Evolutionary conservation across 2,888 invertebrate genomes (phyloP).

Genomic region (Chymomyza caudatula): DNA sequence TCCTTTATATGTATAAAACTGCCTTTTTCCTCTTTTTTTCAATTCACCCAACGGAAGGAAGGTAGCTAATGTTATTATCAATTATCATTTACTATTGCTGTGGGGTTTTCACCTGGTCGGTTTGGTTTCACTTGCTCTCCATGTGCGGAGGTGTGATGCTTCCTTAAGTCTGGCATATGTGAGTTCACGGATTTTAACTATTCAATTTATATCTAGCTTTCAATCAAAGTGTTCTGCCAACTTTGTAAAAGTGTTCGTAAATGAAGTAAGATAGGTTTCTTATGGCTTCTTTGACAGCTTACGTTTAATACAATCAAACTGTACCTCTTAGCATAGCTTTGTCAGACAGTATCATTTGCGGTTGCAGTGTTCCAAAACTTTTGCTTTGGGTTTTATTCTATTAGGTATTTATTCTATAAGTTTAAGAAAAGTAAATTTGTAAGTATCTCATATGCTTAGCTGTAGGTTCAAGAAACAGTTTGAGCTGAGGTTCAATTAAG

Average conservation of each 20-base stretch:
- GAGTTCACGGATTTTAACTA: not conserved
- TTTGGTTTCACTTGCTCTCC: slow-evolving; percentile 2
- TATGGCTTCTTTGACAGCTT: not conserved
- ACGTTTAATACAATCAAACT: not conserved
- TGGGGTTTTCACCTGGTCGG: slow-evolving; percentile 34
- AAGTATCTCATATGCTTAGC: too few relatives aligned
- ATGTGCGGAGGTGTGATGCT: not conserved
- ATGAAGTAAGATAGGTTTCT: not conserved
- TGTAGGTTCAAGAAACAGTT: too few relatives aligned
- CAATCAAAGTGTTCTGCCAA: not conserved
- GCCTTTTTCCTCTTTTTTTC: slow-evolving; percentile 28
- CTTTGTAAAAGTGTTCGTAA: not conserved
- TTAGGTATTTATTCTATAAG: too few relatives aligned
- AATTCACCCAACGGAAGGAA: slow-evolving; percentile 52
- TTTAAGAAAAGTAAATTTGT: too few relatives aligned
- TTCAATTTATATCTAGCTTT: not conserved
- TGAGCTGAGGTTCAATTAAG: too few relatives aligned
- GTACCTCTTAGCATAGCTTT: too few relatives aligned
- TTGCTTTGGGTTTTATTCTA: too few relatives aligned
- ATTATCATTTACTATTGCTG: slow-evolving; percentile 68
- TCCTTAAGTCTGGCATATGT: not conserved
- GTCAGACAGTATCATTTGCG: too few relatives aligned
- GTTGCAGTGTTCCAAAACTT: too few relatives aligned
- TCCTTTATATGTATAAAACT: slow-evolving; percentile 40
- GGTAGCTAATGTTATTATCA: slow-evolving; percentile 68